These are phyloP conservation scores for Petrocephalus microphthalmus DNA, from an alignment of 2,113 vertebrate genomes.

Conservation along the genomic window DNA sequence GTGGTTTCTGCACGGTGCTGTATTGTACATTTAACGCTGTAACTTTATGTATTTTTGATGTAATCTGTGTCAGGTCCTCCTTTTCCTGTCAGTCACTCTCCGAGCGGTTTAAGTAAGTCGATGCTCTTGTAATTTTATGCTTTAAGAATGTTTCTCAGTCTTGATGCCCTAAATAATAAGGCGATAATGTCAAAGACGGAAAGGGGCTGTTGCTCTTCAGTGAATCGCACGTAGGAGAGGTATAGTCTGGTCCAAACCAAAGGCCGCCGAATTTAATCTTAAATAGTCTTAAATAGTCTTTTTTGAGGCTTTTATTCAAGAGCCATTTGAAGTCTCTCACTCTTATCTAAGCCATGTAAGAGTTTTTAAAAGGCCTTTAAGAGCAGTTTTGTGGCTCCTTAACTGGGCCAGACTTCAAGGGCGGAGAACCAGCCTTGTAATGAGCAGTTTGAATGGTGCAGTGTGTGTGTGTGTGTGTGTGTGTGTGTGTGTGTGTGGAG, in stretches of 20 bases:
- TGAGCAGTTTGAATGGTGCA: too few species aligned
- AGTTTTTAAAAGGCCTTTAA: neutral
- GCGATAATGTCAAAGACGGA: neutral
- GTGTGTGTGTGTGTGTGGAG: neutral
- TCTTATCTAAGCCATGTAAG: neutral
- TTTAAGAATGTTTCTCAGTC: neutral
- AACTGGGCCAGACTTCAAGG: too few species aligned
- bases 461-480: neutral
- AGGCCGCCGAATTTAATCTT: neutral
- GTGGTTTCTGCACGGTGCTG: neutral
- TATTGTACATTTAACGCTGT: neutral
- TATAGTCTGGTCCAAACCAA: neutral
- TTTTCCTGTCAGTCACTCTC: neutral
- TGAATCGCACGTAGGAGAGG: neutral
- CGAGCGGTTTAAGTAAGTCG: neutral
- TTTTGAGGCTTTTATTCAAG: neutral
- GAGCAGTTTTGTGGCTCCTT: neutral
- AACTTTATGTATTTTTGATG: neutral
- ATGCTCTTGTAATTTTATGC: neutral
- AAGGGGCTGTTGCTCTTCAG: neutral
- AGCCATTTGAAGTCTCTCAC: neutral
- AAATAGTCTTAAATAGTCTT: too few species aligned
- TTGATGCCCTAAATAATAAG: neutral
- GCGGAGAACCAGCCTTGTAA: too few species aligned
- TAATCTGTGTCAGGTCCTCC: neutral